Base-by-base conservation (phyloP, 2,113 vertebrate genomes). In the Empidonax traillii region DNA sequence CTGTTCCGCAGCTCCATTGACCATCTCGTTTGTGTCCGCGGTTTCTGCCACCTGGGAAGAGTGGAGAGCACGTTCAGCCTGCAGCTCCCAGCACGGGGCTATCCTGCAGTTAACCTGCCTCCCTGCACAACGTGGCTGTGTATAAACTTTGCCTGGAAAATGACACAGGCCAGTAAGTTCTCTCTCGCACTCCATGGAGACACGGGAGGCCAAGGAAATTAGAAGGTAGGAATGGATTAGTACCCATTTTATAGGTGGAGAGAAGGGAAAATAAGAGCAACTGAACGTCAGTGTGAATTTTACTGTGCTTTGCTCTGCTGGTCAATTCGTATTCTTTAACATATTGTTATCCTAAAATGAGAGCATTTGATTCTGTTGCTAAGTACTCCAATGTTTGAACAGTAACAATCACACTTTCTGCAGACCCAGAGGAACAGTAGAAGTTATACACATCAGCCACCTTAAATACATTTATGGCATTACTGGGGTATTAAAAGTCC, bases 1-100 rank as follows among this genome's bases (percentile, higher is more conserved):
- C 74, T 98, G 98, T 39, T 99, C 99, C 3, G 98, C 97, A 49
- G 99, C 98, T 14, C 99, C 99, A 7, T 99, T 99, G 96, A 99
- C 98, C 97, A 99, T 98, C 52, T 99, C 98, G 0, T 91, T 98
- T 4, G 97, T 98, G 30, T 99, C 99, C 80, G 97, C 94, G 2
- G 94, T 98, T 44, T 99, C 98, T 97, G 96, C 98, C 98, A 98
- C 97, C 98, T 98, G 86, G 90, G 96, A 95, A 98, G 74, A 97
- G 96, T 3, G 46, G 91, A 88, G 67, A 94, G 62, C 59, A 58
- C 2, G 17, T 81, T 98, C 92, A 97, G 66, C 35, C 11, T 69
- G 25, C 53, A 55, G 63, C 67, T 82, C 52, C 9, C 52, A 55
- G 55, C 9, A 21, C 47, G 2, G 43, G 33, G 53, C 31, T 30